Percentiles rank a stretch among this genome's conserved stretches.
Conservation (phyloP, 2,888 invertebrate genomes). For the Lasioglossum malachurum region DNA sequence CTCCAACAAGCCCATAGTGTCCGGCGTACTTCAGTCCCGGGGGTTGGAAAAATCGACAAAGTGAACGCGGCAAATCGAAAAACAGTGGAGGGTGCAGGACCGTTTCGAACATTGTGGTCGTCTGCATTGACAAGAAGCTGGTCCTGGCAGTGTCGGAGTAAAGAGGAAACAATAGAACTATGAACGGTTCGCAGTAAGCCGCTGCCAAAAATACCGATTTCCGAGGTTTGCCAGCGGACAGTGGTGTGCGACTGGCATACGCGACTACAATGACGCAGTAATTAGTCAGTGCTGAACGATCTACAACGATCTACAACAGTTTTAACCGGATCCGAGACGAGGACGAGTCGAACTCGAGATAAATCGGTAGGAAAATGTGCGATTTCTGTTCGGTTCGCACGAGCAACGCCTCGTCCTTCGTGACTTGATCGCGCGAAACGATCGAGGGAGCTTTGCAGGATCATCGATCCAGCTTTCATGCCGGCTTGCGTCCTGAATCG, state of each 20-base stretch:
- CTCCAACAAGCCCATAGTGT: background rate
- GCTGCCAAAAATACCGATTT: constrained; percentile 78
- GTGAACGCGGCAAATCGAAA: background rate
- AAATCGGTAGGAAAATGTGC: constrained; percentile 28
- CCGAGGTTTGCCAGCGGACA: constrained; percentile 77
- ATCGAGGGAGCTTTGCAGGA: constrained; percentile 6
- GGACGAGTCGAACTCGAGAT: background rate
- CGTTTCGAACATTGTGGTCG: background rate
- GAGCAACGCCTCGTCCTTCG: constrained; percentile 30
- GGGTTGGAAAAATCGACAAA: background rate
- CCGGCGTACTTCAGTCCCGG: background rate
- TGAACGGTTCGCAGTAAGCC: constrained; percentile 54
- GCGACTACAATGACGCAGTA: constrained; percentile 7
- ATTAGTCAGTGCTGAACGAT: constrained; percentile 20
- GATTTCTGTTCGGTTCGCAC: constrained; percentile 3
- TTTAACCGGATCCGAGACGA: background rate
- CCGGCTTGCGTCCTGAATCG: constrained; percentile 77
- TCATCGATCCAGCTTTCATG: constrained; percentile 65
- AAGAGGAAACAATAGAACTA: constrained; percentile 44
- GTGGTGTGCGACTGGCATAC: constrained; percentile 4
- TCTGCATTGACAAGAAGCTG: background rate
- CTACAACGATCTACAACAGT: background rate
- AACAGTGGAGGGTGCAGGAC: background rate
- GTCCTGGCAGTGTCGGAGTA: constrained; percentile 20
- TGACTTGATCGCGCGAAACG: constrained; percentile 28